Evolutionary conservation across 2,113 vertebrate genomes (phyloP), one percentile per base, ranked within the genome.

Genomic region (Candoia aspera): DNA sequence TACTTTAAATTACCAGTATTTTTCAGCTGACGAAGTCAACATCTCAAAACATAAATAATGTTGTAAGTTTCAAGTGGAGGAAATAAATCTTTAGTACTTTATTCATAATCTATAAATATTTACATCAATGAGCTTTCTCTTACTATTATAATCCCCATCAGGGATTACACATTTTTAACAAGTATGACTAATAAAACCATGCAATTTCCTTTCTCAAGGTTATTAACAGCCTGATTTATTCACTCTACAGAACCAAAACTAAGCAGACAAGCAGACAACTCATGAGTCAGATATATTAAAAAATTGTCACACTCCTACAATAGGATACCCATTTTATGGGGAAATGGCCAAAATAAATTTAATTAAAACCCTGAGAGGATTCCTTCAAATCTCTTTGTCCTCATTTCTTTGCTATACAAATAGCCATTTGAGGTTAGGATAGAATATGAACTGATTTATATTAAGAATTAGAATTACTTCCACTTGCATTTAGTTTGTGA

Each of bases 51-150:
- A 85, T 92, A 96, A 93, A 93, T 95, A 93, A 96, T 95, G 96
- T 96, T 92, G 59, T 90, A 21, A 95, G 96, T 96, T 96, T 89
- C 1, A 4, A 96, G 93, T 96, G 95, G 89, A 93, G 91, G 93
- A 95, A 95, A 89, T 94, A 96, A 96, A 96, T 95, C 96, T 94
- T 97, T 96, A 96, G 95, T 95, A 94, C 95, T 95, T 97, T 96
- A 97, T 97, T 97, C 94, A 93, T 96, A 97, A 95, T 94, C 95
- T 95, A 96, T 95, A 96, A 54, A 94, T 93, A 92, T 95, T 96
- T 95, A 96, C 42, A 96, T 55, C 58, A 60, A 57, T 91, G 92
- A 37, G 91, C 93, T 95, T 97, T 90, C 92, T 90, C 90, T 91
- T 87, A 57, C 90, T 96, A 95, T 58, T 26, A 95, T 90, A 95